Evolutionary conservation across 2,797 vertebrate species (phyloP).

Genomic region (Siniperca obscura): DNA sequence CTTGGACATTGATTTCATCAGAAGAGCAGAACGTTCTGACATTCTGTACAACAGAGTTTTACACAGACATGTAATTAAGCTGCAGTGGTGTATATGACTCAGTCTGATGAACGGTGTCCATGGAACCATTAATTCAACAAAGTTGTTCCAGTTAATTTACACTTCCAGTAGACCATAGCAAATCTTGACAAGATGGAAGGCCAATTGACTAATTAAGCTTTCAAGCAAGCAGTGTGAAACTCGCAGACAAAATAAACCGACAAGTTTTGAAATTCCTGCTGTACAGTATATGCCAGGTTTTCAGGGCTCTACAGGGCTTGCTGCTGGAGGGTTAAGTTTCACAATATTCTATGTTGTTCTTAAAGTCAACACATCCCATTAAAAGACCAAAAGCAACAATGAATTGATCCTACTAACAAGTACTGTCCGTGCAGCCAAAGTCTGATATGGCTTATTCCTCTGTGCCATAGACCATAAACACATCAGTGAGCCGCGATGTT

Average conservation of each 20-base stretch:
- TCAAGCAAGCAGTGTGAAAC: neutral
- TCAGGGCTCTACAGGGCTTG: neutral
- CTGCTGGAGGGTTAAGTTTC: neutral
- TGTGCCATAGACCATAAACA: neutral
- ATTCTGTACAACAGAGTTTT: neutral
- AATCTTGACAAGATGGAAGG: constrained; percentile 7
- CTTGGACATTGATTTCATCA: neutral
- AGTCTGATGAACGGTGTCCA: neutral
- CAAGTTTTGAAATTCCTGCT: neutral
- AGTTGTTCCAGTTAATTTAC: constrained; percentile 27
- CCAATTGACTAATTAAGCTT: constrained; percentile 4
- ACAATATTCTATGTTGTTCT: neutral
- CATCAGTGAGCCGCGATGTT: neutral
- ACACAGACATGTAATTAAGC: neutral
- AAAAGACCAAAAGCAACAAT: neutral
- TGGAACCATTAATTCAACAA: neutral
- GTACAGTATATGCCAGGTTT: neutral
- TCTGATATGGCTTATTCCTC: neutral
- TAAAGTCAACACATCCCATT: neutral
- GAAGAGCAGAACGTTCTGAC: neutral
- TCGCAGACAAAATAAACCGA: neutral
- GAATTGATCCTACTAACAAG: neutral
- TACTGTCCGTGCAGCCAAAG: neutral
- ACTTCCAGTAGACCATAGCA: neutral
- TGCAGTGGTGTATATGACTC: neutral